These are phyloP conservation scores for Drosophila nasuta DNA, from an alignment of 1,140 invertebrate species.

Conservation along the genomic window DNA sequence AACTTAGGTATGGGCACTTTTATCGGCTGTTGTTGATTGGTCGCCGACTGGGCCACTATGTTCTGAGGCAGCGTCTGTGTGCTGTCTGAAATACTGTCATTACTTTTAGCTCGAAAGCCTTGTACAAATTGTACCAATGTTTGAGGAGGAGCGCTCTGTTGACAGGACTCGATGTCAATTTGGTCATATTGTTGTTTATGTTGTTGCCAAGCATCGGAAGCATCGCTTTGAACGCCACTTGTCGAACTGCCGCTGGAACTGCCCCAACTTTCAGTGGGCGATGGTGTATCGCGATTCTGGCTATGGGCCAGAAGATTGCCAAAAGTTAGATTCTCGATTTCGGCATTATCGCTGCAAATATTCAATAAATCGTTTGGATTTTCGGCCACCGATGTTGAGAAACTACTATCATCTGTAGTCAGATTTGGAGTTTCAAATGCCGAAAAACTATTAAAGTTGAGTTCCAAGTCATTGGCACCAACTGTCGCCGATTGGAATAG, in stretches of 20 bases:
- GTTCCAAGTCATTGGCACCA: constrained; percentile 44
- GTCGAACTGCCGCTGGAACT: constrained; percentile 67
- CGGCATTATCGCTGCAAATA: constrained; percentile 53
- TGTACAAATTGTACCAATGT: constrained; percentile 1
- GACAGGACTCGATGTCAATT: constrained; percentile 23
- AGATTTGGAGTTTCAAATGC: constrained; percentile 11
- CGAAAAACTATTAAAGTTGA: constrained; percentile 46
- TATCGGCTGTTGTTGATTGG: constrained; percentile 5
- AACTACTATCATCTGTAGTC: constrained; percentile 1
- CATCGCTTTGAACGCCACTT: constrained; percentile 73
- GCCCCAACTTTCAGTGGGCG: constrained; percentile 71
- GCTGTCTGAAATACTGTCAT: constrained; percentile 31
- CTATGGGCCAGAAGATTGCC: constrained; percentile 44
- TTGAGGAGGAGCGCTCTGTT: constrained; percentile 5
- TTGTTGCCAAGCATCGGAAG: constrained; percentile 51
- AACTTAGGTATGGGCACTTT: constrained; percentile 5
- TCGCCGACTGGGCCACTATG: not conserved
- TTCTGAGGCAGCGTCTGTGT: constrained; percentile 8
- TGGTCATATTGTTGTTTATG: constrained; percentile 12
- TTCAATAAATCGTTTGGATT: constrained; percentile 56
- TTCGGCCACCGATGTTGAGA: constrained; percentile 14
- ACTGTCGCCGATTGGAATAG: constrained; percentile 27
- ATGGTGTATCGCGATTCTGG: constrained; percentile 65
- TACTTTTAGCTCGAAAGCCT: constrained; percentile 4
- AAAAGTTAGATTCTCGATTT: constrained; percentile 51